Evolutionary conservation across 2,888 invertebrate species (phyloP), one percentile per base, ranked within the genome.

Genomic region (Anoplius nigerrimus): DNA sequence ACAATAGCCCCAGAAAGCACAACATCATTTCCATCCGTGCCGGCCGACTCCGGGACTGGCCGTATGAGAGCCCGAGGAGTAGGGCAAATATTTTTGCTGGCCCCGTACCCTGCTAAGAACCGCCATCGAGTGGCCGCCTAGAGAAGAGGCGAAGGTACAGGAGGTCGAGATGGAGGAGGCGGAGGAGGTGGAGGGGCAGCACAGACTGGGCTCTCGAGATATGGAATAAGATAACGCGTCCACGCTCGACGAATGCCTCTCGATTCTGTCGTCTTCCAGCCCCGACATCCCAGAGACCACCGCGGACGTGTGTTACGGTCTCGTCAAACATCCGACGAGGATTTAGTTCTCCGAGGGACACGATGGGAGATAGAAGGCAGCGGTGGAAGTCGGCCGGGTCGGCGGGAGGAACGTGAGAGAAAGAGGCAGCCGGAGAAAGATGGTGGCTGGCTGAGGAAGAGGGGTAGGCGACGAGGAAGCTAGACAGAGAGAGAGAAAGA

Each of bases 221-320:
- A 22, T 53, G 45, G 34, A 54, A 54, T 52, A 65, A 53, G 15
- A 46, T 20, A 21, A n/a, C 27, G 51, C 51, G 42, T 34, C 22
- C 55, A 51, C 62, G 42, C 48, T 62, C 42, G 27, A 51, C 45
- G 57, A 34, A 42, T 48, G 18, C 48, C 48, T 48, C 48, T 48
- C 48, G 2, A 48, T 48, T 48, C 48, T 48, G 48, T 48, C 48
- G 24, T 62, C 22, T 34, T 42, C 20, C 54, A 62, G 65, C 62
- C 51, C 54, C 54, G 52, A n/a, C 54, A 34, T 51, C 42, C 27
- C 56, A 51, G 65, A 64, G 53, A 63, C n/a, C 69, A 75, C 74
- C 75, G 62, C 74, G 72, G 74, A 75, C 76, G 76, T 75, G 78
- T 72, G 78, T 78, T 80, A 81, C 75, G 72, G 75, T 76, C 74